Evolutionary conservation across 2,797 vertebrate genomes (phyloP).

Genomic region (Aphelocoma californica): DNA sequence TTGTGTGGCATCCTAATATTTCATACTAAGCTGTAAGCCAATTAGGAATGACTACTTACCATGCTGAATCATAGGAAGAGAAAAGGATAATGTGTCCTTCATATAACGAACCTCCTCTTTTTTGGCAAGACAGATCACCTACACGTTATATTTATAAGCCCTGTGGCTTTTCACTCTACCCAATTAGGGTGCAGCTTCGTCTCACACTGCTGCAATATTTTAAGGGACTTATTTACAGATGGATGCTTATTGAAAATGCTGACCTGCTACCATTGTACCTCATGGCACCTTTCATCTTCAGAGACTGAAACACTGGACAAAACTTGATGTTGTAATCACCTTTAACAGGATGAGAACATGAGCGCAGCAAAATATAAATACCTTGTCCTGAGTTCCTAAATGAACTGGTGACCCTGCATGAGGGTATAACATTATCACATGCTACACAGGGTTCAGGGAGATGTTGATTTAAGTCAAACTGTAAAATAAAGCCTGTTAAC

Average conservation of each 20-base stretch:
- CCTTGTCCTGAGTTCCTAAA: background rate
- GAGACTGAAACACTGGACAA: background rate
- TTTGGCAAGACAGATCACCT: slow-evolving; percentile 68
- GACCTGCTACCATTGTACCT: slow-evolving; percentile 46
- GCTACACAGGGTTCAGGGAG: background rate
- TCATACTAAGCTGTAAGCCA: slow-evolving; percentile 92
- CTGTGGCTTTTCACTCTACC: slow-evolving; percentile 61
- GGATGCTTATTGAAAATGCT: slow-evolving; percentile 49
- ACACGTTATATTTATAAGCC: slow-evolving; percentile 55
- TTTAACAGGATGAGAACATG: background rate
- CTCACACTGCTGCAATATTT: slow-evolving; percentile 50
- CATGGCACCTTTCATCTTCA: slow-evolving; percentile 35
- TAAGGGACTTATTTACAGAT: slow-evolving; percentile 37
- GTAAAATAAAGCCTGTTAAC: background rate
- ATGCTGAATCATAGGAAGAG: slow-evolving; percentile 85
- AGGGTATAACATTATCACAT: background rate
- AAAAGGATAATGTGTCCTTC: slow-evolving; percentile 93
- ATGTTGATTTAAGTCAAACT: background rate
- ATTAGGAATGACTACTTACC: slow-evolving; percentile 97
- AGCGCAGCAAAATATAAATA: background rate
- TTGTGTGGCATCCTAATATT: slow-evolving; percentile 89
- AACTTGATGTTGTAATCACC: slow-evolving; percentile 29
- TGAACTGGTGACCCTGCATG: background rate
- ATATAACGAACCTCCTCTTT: slow-evolving; percentile 84
- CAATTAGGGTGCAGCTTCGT: slow-evolving; percentile 69